These are phyloP conservation scores for Geotria australis DNA, from an alignment of 2,797 vertebrate species.

Conservation along the genomic window DNA sequence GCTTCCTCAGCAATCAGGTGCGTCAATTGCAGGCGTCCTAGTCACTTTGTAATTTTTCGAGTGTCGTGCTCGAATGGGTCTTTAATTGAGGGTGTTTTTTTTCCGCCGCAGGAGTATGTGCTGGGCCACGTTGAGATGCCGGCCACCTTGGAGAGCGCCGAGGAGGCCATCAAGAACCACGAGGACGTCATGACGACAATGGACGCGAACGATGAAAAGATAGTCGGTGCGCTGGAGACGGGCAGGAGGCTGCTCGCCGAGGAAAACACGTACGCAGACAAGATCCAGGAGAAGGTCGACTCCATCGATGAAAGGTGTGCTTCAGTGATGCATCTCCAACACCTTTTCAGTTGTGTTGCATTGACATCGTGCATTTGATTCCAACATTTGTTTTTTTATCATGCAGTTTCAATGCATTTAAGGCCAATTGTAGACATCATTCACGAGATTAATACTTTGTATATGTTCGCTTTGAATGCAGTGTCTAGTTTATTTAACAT, in stretches of 20 bases:
- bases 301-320: constrained; percentile 70
- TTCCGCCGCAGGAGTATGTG: constrained; percentile 45
- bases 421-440: neutral
- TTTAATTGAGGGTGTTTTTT: neutral
- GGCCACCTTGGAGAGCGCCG: constrained; percentile 61
- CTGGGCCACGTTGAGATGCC: constrained; percentile 92
- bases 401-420: neutral
- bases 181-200: constrained; percentile 96
- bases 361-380: too few relatives aligned
- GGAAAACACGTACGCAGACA: constrained; percentile 48
- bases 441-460: neutral
- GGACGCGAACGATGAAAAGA: constrained; percentile 95
- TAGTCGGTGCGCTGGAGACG: constrained; percentile 53
- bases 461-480: too few relatives aligned
- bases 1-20: constrained; percentile 52
- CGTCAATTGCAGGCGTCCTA: neutral
- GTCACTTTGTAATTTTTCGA: neutral
- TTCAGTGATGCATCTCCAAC: too few relatives aligned
- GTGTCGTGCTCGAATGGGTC: neutral
- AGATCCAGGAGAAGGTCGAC: constrained; percentile 56
- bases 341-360: too few relatives aligned
- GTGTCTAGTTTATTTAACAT: too few relatives aligned
- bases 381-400: neutral
- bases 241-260: constrained; percentile 67
- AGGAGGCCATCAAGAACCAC: constrained; percentile 86